Evolutionary conservation across 1,140 invertebrate genomes (phyloP), one percentile per base, ranked within the genome.

Genomic region (Drosophila busckii): DNA sequence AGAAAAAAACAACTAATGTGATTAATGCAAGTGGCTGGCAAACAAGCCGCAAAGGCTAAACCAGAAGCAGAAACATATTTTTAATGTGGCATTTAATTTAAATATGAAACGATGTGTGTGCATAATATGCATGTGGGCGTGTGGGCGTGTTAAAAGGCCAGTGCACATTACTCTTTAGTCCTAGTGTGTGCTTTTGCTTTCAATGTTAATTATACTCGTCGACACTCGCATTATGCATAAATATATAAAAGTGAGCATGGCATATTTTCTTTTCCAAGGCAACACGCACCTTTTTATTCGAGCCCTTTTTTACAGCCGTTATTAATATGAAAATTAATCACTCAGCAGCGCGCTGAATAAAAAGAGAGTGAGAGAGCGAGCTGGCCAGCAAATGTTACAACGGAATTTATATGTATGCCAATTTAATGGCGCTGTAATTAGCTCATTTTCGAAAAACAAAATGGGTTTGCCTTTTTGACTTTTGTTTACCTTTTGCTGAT

Each of bases 241-340:
- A 68, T 70, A 75, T 64, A 69, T 59, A 53, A 63, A 70, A 64
- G 67, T 65, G 52, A 73, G 64, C 52, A 46, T 54, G 46, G 60
- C 70, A 46, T 45, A 44, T 48, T 44, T 32, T 49, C 37, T 17
- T 37, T 35, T 45, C 16, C 7, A n/a, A n/a, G n/a, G n/a, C n/a
- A n/a, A n/a, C n/a, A n/a, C n/a, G n/a, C n/a, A 20, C 10, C 37
- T 44, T 50, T 41, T 22, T 44, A 7, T 19, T 6, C 13, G 12
- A 9, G 40, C 13, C 31, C 26, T 40, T 46, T 71, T 34, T 32
- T 41, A 10, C 31, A 62, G 61, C 58, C 42, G 59, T 52, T 80
- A 73, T 73, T 69, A 73, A 80, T 80, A 82, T 75, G 54, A 82
- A 80, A 80, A 75, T 80, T 80, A 80, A 80, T 80, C 75, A 80